Evolutionary conservation across 2,113 vertebrate species (phyloP).

Genomic region (Corvus hawaiiensis): DNA sequence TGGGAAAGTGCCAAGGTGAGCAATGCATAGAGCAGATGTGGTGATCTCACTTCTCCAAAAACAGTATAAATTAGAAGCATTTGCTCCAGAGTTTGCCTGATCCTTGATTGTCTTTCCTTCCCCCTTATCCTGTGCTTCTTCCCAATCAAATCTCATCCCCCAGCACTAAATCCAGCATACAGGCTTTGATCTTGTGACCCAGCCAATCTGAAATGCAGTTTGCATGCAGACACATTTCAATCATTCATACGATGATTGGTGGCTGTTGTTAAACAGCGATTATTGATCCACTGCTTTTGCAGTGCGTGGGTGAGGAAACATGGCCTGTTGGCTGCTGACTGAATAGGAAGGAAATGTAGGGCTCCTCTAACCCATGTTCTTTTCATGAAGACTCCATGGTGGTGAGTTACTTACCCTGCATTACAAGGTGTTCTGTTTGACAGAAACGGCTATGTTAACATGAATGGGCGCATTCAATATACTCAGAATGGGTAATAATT

Average conservation of each 20-base stretch:
- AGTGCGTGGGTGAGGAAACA: conserved; percentile 54
- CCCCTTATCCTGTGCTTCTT: neutral
- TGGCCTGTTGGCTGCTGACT: conserved; percentile 37
- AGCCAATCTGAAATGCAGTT: conserved; percentile 41
- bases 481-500: conserved; percentile 47
- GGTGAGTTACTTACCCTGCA: conserved; percentile 23
- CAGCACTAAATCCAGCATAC: neutral
- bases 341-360: conserved; percentile 49
- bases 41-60: neutral
- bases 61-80: neutral
- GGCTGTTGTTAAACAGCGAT: conserved; percentile 68
- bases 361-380: conserved; percentile 49
- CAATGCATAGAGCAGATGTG: neutral
- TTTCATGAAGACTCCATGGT: conserved; percentile 36
- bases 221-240: conserved; percentile 53
- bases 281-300: conserved; percentile 69
- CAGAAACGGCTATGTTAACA: conserved; percentile 34
- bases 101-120: neutral
- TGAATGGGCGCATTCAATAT: conserved; percentile 51
- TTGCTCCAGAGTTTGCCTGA: neutral
- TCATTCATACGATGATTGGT: conserved; percentile 65
- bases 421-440: conserved; percentile 52
- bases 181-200: conserved; percentile 39
- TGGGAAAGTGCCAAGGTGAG: conserved; percentile 18
- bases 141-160: neutral